phyloP scores from a whole-genome alignment of 2,113 vertebrate genomes.

The Hippocampus mohnikei region DNA sequence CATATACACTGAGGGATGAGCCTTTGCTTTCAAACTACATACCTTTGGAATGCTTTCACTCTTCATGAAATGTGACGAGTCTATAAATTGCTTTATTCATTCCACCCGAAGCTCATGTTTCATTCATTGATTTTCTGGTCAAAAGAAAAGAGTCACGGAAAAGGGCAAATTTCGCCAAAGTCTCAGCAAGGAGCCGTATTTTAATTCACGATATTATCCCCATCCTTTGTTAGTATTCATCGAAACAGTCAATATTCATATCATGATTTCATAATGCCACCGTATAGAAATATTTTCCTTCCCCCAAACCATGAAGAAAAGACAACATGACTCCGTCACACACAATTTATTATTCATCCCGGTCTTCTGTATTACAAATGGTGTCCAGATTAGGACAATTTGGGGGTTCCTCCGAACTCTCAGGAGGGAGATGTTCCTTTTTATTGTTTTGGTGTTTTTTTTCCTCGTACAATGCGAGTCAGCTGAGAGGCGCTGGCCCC shows the following conservation, averaged over 20 bases:
- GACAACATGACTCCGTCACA: constrained; percentile 63
- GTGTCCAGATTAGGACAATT: constrained; percentile 73
- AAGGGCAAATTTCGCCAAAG: constrained; percentile 2
- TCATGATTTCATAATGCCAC: constrained; percentile 64
- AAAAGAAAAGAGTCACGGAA: not conserved
- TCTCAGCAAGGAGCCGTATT: constrained; percentile 6
- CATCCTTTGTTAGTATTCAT: constrained; percentile 53
- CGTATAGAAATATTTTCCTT: constrained; percentile 53
- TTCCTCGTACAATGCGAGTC: constrained; percentile 62
- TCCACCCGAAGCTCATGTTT: not conserved
- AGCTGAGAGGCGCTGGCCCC: constrained; percentile 59
- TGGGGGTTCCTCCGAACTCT: constrained; percentile 65
- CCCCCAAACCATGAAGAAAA: constrained; percentile 48
- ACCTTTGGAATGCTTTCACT: no score
- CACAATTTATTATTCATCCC: constrained; percentile 75
- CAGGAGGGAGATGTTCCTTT: constrained; percentile 66
- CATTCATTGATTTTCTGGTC: not conserved
- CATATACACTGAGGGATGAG: not conserved
- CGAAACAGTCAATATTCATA: constrained; percentile 59
- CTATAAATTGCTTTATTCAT: not conserved
- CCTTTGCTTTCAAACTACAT: no score
- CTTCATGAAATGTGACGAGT: no score
- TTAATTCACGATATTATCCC: constrained; percentile 30
- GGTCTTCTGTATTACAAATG: constrained; percentile 73
- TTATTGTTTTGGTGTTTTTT: not conserved